Evolutionary conservation across 2,888 invertebrate species (phyloP), one percentile per base, ranked within the genome.

Genomic region (Omphaloscelis lunosa): DNA sequence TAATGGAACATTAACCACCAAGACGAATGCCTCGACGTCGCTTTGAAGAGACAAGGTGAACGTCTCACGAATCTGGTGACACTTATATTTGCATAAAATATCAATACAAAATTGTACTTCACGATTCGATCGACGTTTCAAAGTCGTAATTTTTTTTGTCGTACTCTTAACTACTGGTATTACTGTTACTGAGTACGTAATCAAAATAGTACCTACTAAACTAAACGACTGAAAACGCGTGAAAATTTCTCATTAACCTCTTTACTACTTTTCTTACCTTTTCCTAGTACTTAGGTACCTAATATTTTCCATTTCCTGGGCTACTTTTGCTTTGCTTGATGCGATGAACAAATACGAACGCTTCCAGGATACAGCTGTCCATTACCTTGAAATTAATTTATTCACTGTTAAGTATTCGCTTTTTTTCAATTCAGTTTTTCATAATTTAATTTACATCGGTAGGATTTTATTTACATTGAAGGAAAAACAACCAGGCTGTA

Each of bases 21-120:
- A 68, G 41, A 59, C 45, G 73, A 74, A 56, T 69, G 59, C 56
- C 29, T 5, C 53, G n/a, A n/a, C 12, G 29, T 23, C 72, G 61
- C 59, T 62, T 62, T 34, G 51, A 61, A 78, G 79, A 61, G 62
- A 69, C 65, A 63, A 81, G 77, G 81, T 84, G 77, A 83, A 84
- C 71, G 75, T 59, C 80, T 73, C 45, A 66, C 51, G 53, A 80
- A 80, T 65, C 59, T 59, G 6, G 20, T 45, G 29, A 48, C 63
- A 59, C n/a, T 59, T 34, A 39, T 51, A 68, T 71, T 67, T 62
- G 67, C 68, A 65, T 75, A 75, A 79, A 68, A 82, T 63, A 71
- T 68, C 20, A 65, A 76, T 69, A 82, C 56, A 68, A 63, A 67
- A 75, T 63, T 27, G 17, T 62, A 58, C 7, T 76, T 65, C 17